Evolutionary conservation across 2,113 vertebrate species (phyloP), one percentile per base, ranked within the genome.

Genomic region (Hucho hucho): DNA sequence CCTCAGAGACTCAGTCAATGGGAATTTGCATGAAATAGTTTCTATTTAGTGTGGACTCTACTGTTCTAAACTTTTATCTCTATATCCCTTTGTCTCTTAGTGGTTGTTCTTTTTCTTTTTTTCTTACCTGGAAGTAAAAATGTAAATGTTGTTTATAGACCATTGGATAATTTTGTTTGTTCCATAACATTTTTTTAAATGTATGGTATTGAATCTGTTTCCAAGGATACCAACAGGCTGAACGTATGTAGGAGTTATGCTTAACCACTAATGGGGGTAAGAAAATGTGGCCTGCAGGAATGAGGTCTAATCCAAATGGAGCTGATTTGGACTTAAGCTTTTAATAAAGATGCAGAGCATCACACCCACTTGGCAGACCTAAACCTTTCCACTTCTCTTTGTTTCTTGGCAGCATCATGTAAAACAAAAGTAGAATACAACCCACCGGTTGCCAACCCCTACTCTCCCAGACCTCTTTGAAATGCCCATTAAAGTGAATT

Each of bases 271-370:
- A 82, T 78, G 64, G 66, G 68, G 69, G 68, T 47, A 25, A 58
- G 76, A 78, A 66, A 29, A 70, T 70, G 72, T 61, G 73, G 47
- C 79, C 81, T 77, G 81, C 81, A 72, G 26, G n/a, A 49, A 29
- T 28, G 69, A 28, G 58, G 75, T 32, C 56, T 69, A 22, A 69
- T 69, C 43, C 43, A 47, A 69, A 69, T 61, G 5, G 58, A 9
- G 59, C 53, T 78, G 84, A 84, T 78, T 78, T 64, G 72, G 65
- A 65, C 32, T 69, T 72, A 79, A 75, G 64, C 75, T 74, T 76
- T 74, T 72, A 75, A 79, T 78, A 81, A 79, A 76, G 56, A 72
- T 73, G 22, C 13, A 1, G 65, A 64, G 59, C 74, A 47, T 72
- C 26, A 59, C 74, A 49, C 53, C 69, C 11, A 3, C 49, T 32